phyloP scores from a whole-genome alignment of 2,888 invertebrate genomes.

The Lymantria dispar region DNA sequence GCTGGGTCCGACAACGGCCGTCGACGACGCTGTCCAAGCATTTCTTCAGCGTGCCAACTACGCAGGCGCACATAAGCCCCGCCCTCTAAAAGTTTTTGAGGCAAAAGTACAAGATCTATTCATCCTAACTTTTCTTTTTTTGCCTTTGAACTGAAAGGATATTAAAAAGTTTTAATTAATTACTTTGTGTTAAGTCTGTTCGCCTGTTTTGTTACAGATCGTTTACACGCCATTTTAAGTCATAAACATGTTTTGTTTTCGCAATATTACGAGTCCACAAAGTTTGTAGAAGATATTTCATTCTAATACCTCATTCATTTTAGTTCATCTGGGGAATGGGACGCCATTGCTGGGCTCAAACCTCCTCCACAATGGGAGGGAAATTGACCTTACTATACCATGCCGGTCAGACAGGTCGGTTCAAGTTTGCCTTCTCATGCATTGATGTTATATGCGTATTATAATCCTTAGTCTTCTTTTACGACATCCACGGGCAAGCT shows the following conservation, averaged over 20 bases:
- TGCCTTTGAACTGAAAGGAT: conserved; percentile 21
- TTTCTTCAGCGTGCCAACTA: conserved; percentile 54
- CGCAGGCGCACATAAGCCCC: conserved; percentile 65
- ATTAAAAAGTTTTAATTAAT: conserved; percentile 38
- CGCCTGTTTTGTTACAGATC: conserved; percentile 1
- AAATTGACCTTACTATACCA: too few species aligned
- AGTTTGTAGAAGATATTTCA: too few species aligned
- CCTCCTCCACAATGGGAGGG: too few species aligned
- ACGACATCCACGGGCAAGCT: too few species aligned
- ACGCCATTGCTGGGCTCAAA: too few species aligned
- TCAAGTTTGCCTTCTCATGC: too few species aligned
- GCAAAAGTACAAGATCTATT: conserved; percentile 33
- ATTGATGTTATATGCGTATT: too few species aligned
- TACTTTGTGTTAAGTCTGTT: conserved; percentile 15
- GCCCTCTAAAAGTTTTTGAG: conserved; percentile 66
- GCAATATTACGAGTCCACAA: too few species aligned
- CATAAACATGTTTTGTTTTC: neutral
- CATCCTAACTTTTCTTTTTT: conserved; percentile 38
- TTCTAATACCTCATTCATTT: too few species aligned
- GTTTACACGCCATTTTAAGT: neutral
- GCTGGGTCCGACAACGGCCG: conserved; percentile 49
- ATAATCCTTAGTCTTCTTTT: too few species aligned
- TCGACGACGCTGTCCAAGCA: conserved; percentile 61
- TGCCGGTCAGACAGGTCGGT: too few species aligned
- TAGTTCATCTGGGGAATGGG: too few species aligned